Conservation (phyloP, 2,113 vertebrate genomes). For the Alectura lathami region DNA sequence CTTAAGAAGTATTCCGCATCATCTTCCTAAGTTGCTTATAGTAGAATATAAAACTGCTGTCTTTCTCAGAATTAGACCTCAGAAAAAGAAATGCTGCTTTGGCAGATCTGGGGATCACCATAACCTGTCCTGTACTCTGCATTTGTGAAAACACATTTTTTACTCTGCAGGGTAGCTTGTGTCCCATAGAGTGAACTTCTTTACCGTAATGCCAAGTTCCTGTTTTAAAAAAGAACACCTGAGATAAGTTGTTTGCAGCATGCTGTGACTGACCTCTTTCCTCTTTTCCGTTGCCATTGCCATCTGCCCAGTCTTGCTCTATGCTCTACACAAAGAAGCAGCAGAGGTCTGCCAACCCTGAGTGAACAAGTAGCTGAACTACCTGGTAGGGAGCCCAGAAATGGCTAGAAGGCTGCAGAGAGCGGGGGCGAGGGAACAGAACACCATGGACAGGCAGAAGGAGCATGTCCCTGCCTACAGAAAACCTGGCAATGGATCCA, state of each 20-base stretch:
- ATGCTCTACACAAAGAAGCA: not conserved
- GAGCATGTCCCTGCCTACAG: not conserved
- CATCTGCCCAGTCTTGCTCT: slow-evolving; percentile 23
- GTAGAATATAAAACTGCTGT: not conserved
- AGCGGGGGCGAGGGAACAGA: not conserved
- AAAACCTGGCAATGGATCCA: not conserved
- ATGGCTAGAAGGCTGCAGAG: not conserved
- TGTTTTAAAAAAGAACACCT: slow-evolving; percentile 42
- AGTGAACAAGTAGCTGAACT: not conserved
- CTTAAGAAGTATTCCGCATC: not conserved
- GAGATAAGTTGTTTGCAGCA: not conserved
- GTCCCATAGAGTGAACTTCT: not conserved
- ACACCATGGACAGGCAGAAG: not conserved
- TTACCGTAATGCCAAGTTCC: not conserved
- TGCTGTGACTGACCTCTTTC: not conserved
- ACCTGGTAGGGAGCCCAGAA: not conserved
- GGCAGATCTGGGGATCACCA: not conserved
- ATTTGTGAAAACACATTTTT: not conserved
- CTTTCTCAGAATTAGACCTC: not conserved
- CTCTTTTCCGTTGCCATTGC: not conserved
- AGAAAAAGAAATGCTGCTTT: not conserved
- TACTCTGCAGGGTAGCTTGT: not conserved
- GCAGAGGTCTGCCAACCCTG: not conserved
- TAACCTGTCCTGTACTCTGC: not conserved
- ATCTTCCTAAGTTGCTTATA: not conserved